Evolutionary conservation across 2,797 vertebrate species (phyloP), one percentile per base, ranked within the genome.

Genomic region (Chelon auratus): DNA sequence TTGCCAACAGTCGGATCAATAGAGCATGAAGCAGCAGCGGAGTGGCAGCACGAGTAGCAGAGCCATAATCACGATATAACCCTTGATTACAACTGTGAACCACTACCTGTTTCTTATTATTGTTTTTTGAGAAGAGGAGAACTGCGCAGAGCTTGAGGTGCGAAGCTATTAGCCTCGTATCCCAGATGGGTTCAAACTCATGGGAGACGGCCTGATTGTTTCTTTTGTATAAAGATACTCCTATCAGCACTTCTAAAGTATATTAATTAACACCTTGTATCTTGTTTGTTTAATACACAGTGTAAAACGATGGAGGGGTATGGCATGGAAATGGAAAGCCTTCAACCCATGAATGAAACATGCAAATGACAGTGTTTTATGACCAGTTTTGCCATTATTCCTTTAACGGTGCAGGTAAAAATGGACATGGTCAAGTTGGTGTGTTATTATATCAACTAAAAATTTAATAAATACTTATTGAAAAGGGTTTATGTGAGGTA

Each of bases 1-100:
- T 43, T 24, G 12, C 37, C 51, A 62, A 68, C 37, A 62, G 40
- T 68, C 33, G 17, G 47, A 51, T 43, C 57, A 65, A 18, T 60
- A 50, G 52, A 3, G 48, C 40, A 9, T 50, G 30, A 64, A 37
- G 74, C 67, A 36, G 52, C 37, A 6, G 10, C 24, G 24, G 24
- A n/a, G n/a, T 3, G 24, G 24, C 24, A 2, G 24, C 24, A 26
- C 24, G 8, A 55, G 33, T 17, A 4, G 33, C 42, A 37, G 58
- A 54, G 72, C 62, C 54, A 51, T 36, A 26, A 24, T 18, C 69
- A 64, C 80, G 77, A 81, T 55, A 63, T 68, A 77, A 76, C 20
- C 7, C 42, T 12, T 15, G 50, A 82, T 69, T 66, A 78, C 75
- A 47, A 18, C 45, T 47, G 43, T 26, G 33, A 12, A 51, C 22